Conservation (phyloP, 2,797 vertebrate genomes). For the Sphenodon punctatus region DNA sequence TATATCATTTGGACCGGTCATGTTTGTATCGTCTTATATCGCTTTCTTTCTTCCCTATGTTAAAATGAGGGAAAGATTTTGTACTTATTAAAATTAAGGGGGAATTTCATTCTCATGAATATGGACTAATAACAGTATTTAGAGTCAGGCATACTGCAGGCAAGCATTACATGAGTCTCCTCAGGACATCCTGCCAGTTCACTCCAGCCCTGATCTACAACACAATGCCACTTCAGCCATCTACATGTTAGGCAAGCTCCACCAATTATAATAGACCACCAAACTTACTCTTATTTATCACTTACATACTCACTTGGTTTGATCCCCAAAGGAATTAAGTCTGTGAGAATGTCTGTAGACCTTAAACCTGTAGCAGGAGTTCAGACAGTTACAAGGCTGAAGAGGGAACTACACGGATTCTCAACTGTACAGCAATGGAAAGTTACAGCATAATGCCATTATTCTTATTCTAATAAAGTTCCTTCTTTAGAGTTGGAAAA, state of each 20-base stretch:
- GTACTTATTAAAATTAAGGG: not conserved
- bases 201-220: not conserved
- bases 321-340: not conserved
- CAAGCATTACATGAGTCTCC: not conserved
- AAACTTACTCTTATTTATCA: not conserved
- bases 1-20: not conserved
- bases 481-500: not conserved
- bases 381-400: not conserved
- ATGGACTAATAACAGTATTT: not conserved
- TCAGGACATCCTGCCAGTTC: not conserved
- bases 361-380: not conserved
- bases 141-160: not conserved
- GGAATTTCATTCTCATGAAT: not conserved
- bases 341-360: not conserved
- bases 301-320: not conserved
- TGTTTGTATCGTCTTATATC: not conserved
- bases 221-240: not conserved
- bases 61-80: not conserved
- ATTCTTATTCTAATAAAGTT: not conserved
- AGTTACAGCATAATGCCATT: not conserved
- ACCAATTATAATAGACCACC: not conserved
- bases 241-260: not conserved
- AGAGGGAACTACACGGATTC: not conserved
- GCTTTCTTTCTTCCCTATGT: not conserved
- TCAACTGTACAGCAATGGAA: not conserved